phyloP scores from a whole-genome alignment of 2,113 vertebrate genomes.

The Nerophis lumbriciformis region DNA sequence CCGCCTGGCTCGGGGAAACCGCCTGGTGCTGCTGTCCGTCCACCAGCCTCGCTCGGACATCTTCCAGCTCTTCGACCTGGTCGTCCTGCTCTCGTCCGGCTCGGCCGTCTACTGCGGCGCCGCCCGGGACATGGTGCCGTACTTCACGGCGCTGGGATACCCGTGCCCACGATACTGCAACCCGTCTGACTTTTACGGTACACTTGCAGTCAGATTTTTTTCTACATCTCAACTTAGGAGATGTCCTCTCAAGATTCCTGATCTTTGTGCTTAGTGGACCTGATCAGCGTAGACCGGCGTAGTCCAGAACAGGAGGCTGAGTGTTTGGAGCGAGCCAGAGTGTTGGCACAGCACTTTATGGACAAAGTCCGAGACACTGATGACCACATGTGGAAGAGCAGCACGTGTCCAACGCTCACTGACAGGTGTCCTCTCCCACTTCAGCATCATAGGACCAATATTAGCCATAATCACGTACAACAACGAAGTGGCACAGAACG shows the following conservation, averaged over 20 bases:
- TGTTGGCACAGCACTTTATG: conserved; percentile 75
- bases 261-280: conserved; percentile 77
- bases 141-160: conserved; percentile 83
- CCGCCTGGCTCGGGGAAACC: conserved; percentile 87
- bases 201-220: not conserved
- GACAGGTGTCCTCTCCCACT: conserved; percentile 29
- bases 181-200: conserved; percentile 93
- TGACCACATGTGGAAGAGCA: conserved; percentile 81
- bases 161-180: conserved; percentile 92
- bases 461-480: not conserved
- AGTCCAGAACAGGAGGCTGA: conserved; percentile 76
- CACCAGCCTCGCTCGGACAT: conserved; percentile 95
- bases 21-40: conserved; percentile 87
- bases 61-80: conserved; percentile 90
- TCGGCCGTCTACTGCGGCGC: conserved; percentile 82
- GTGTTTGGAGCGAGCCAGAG: conserved; percentile 70
- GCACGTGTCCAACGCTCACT: not conserved
- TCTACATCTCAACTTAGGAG: not conserved
- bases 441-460: not conserved
- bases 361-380: conserved; percentile 78
- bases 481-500: too few species aligned
- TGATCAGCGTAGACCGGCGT: conserved; percentile 86
- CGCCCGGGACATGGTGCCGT: conserved; percentile 86
- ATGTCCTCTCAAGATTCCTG: not conserved
- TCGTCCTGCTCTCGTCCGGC: conserved; percentile 87